Base-by-base conservation (phyloP, 2,113 vertebrate species). In the Tenrec ecaudatus region DNA sequence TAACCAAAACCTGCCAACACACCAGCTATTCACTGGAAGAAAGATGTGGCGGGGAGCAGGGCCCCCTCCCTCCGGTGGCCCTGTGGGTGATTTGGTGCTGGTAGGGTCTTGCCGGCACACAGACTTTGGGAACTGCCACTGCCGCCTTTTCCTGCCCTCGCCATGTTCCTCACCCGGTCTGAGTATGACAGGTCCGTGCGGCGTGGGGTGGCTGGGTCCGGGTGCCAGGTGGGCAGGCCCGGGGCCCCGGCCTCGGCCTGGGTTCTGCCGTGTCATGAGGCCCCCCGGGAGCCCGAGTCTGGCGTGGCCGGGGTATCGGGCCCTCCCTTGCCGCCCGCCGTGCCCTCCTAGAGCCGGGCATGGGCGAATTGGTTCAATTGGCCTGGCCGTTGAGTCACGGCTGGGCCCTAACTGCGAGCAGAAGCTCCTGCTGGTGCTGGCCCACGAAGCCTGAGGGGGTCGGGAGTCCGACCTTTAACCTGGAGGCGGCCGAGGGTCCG, bases 91-190 rank as follows among this genome's bases (percentile, higher is more conserved):
- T 31, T 31, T 19, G 27, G 15, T 77, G 57, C 83, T 77, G 17
- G 57, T 66, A 66, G 9, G 22, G 36, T 69, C 23, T 19, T 40
- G 89, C 91, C 9, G 16, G 62, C 43, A 29, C 31, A 88, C 10
- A 27, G 40, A 19, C 29, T 53, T 60, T 53, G 20, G 6, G 7
- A 33, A 81, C 77, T 20, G 11, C 36, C 47, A 36, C 68, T 68
- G 57, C 29, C 68, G 58, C 2, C 33, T 14, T 22, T 7, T 36
- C 9, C 88, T 29, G 1, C 20, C 1, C 58, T 69, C 92, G 36
- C 11, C 60, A 99, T 99, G 99, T 99, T 99, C 96, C 98, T 99
- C 97, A 99, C 99, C 25, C 98, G 99, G 97, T 99, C 99, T 62
- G 99, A 99, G 94, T 99, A 99, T 97, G 99, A 99, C 98, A 98